Evolutionary conservation across 2,113 vertebrate species (phyloP), one percentile per base, ranked within the genome.

Genomic region (Sciurus niger): DNA sequence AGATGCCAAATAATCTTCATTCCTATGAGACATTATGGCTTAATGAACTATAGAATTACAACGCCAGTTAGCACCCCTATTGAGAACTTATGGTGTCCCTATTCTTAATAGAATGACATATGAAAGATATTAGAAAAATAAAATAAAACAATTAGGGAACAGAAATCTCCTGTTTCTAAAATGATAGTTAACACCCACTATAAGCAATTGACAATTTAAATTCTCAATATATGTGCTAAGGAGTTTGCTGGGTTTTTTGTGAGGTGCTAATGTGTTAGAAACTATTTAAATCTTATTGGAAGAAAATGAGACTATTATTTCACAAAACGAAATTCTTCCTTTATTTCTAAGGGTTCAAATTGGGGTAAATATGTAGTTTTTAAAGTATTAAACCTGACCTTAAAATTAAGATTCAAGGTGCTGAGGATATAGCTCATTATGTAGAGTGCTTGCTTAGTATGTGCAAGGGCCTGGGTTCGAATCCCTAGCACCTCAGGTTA

Each of bases 101-200:
- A 17, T 63, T 80, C 58, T 91, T 87, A 80, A 46, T 17, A 60
- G 30, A 83, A 60, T 32, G 30, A 48, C 12, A 67, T 65, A 40
- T 43, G 25, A 46, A 51, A 84, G n/a, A 55, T 55, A 82, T 37
- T 65, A 63, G 30, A 13, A 92, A 84, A 86, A 70, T 85, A 92
- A 84, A 86, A 70, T 85, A 74, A 96, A 90, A 30, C 60, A 83
- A 82, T 79, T 84, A 92, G 30, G 6, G 89, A 91, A 85, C 16
- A 73, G 74, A 91, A 93, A 79, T 10, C 7, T 63, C 12, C 6
- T 63, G 28, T 91, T 95, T 25, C 87, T 94, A 90, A 90, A 95
- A 91, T 60, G 82, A 78, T 60, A 87, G 4, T 34, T 90, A 73
- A 77, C 25, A 76, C 34, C 8, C 14, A 84, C 46, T 46, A 4